A percentile compares a stretch with the other conserved stretches of the same genome.
phyloP scores from a whole-genome alignment of 2,797 vertebrate genomes.

The Kryptopterus vitreolus region DNA sequence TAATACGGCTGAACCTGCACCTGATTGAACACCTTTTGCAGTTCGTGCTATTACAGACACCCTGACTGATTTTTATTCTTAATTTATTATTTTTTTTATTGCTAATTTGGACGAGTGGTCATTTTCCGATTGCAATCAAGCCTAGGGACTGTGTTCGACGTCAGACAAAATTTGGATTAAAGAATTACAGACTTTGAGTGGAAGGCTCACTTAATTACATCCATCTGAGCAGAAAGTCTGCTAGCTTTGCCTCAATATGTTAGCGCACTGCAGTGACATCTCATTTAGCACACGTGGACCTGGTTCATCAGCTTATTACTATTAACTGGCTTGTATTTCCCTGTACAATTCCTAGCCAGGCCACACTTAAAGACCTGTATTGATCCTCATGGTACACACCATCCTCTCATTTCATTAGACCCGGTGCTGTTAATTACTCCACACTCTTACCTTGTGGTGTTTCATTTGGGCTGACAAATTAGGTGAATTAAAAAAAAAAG shows the following conservation, averaged over 20 bases:
- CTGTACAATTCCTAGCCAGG: constrained; percentile 68
- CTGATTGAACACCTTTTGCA: constrained; percentile 7
- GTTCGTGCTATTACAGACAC: not conserved
- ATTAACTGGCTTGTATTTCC: constrained; percentile 79
- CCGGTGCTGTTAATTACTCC: constrained; percentile 87
- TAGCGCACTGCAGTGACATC: constrained; percentile 54
- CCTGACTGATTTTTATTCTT: not conserved
- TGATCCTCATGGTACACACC: constrained; percentile 79
- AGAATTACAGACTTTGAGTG: constrained; percentile 28
- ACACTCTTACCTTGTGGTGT: constrained; percentile 86
- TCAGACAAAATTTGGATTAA: not conserved
- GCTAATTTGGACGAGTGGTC: not conserved
- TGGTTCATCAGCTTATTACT: constrained; percentile 79
- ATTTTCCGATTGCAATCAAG: constrained; percentile 1
- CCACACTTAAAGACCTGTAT: constrained; percentile 76
- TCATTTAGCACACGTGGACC: constrained; percentile 74
- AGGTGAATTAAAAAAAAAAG: constrained; percentile 83
- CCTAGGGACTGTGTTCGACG: not conserved
- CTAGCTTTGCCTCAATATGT: constrained; percentile 31
- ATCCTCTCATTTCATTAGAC: constrained; percentile 84
- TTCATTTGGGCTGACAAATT: constrained; percentile 92
- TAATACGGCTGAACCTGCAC: not conserved
- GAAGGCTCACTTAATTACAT: constrained; percentile 17
- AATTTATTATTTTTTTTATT: not conserved
- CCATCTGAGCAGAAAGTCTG: constrained; percentile 37